Base-by-base conservation (phyloP, 2,797 vertebrate species). In the Sebastiscus tertius region DNA sequence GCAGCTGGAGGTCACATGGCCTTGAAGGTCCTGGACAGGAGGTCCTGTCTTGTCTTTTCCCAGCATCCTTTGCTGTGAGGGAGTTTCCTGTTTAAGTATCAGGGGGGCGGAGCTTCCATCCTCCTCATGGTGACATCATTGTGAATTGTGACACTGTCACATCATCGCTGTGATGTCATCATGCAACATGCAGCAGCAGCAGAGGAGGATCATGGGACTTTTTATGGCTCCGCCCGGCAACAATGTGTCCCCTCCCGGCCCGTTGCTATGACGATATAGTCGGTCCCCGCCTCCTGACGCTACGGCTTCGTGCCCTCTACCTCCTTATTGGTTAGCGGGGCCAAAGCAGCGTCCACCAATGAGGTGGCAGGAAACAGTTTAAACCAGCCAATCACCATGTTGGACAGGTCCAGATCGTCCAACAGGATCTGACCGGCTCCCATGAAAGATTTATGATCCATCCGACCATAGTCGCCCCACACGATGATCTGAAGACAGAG, bases 371-470 rank as follows among this genome's bases (percentile, higher is more conserved):
- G 98, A 79, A 99, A 99, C 76, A 99, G 97, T 96, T 99, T 99
- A 92, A 99, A 99, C 98, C 98, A 99, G 89, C 98, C 98, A 89
- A 99, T 99, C 92, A 99, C 98, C 98, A 99, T 99, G 90, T 98
- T 97, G 93, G 98, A 98, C 76, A 99, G 94, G 88, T 99, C 98
- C 88, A 99, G 95, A 91, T 99, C 98, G 4, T 99, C 98, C 95
- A 99, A 94, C 77, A 99, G 96, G 94, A 99, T 99, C 95, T 99
- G 98, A 90, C 97, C 98, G 34, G 98, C 96, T 73, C 98, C 98
- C 98, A 99, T 99, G 83, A 99, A 99, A 72, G 98, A 99, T 89
- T 99, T 99, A 91, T 99, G 98, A 94, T 99, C 98, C 98, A 99
- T 99, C 62, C 98, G 97, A 81, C 98, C 98, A 31, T 99, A 99